A percentile compares a stretch with the other conserved stretches of the same genome.
These are phyloP conservation scores for Perca flavescens DNA, from an alignment of 2,113 vertebrate species.

Conservation along the genomic window DNA sequence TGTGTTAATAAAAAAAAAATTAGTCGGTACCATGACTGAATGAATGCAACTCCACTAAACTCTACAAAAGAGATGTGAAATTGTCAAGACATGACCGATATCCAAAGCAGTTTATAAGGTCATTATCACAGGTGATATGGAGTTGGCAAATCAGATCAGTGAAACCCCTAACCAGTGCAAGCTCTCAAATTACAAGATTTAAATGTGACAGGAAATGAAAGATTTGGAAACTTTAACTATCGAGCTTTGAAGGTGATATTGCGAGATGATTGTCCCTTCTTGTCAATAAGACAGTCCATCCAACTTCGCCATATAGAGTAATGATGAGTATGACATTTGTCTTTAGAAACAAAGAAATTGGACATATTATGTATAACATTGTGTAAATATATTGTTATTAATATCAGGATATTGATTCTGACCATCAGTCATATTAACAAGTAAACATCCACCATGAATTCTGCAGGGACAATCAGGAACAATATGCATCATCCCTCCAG, in stretches of 20 bases:
- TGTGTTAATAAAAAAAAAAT: neutral
- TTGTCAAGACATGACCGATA: neutral
- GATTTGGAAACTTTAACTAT: neutral
- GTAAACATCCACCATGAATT: neutral
- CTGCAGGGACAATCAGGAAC: neutral
- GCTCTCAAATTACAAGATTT: neutral
- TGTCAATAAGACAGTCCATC: neutral
- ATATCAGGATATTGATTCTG: neutral
- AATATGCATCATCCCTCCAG: constrained; percentile 1
- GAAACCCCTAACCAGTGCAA: neutral
- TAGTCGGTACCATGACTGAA: neutral
- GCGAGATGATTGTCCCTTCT: no score
- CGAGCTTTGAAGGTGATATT: neutral
- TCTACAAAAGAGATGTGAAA: neutral
- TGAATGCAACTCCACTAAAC: neutral
- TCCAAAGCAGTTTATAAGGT: neutral
- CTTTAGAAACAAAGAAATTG: neutral
- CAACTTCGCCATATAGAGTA: neutral
- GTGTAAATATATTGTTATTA: neutral
- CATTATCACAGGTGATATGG: neutral
- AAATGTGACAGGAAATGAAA: neutral
- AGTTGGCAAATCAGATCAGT: neutral
- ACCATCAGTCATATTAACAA: neutral
- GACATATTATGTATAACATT: neutral
- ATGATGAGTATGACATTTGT: neutral